Conservation (phyloP, 2,888 invertebrate genomes). For the Drosophila neotestacea region DNA sequence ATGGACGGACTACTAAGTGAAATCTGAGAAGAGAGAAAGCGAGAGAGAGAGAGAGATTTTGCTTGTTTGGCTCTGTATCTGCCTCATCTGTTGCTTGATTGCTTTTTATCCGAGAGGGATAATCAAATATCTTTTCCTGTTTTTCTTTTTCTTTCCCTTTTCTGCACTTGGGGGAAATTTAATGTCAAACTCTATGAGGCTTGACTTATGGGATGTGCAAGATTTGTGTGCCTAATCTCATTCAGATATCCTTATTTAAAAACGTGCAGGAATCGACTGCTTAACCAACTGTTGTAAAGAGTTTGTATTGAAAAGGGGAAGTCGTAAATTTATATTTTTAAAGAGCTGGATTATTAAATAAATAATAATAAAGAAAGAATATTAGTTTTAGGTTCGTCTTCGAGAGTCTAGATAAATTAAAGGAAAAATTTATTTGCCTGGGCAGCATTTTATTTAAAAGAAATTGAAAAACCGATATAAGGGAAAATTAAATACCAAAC, state of each 20-base stretch:
- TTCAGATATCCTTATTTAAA: slow-evolving; percentile 11
- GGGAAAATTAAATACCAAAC: no score
- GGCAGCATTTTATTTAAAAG: no score
- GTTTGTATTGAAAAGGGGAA: background rate
- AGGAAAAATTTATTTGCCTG: no score
- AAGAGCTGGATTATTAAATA: no score
- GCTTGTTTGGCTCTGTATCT: slow-evolving; percentile 6
- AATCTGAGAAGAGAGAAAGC: background rate
- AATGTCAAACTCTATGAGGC: slow-evolving; percentile 58
- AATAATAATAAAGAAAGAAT: no score
- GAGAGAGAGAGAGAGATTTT: no score
- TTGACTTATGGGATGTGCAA: slow-evolving; percentile 47
- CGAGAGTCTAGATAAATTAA: no score
- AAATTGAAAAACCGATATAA: no score
- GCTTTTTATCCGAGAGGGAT: slow-evolving; percentile 55
- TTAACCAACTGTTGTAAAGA: background rate
- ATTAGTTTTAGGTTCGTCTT: no score
- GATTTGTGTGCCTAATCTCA: slow-evolving; percentile 37
- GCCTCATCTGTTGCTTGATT: slow-evolving; percentile 50
- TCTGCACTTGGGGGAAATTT: slow-evolving; percentile 14
- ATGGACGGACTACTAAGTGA: background rate
- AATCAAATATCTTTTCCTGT: slow-evolving; percentile 56
- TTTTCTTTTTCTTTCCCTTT: slow-evolving; percentile 6
- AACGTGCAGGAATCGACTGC: slow-evolving; percentile 1
- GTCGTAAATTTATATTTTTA: no score